Evolutionary conservation across 1,140 invertebrate species (phyloP), one percentile per base, ranked within the genome.

Genomic region (Zaprionus kolodkinae): DNA sequence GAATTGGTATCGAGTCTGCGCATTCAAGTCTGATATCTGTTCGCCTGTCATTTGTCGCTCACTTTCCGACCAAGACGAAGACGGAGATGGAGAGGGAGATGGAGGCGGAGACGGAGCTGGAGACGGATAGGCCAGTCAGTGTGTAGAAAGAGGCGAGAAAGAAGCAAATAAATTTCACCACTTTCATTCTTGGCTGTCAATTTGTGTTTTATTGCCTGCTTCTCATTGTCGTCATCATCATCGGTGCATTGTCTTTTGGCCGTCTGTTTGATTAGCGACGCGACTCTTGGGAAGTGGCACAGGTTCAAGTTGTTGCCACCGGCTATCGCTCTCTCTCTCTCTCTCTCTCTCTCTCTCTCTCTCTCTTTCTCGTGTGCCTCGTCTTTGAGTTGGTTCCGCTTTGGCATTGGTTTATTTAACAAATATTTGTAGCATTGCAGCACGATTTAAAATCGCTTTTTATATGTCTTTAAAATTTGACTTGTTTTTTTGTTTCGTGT

Each of bases 141-240:
- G 11, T 11, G 13, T 10, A 43, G 45, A 64, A 61, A 72, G 52
- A 64, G 70, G 33, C 33, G 48, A 45, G 40, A 45, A 66, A 72
- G 60, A 76, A 64, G 74, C 64, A 78, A 66, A 79, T 76, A 77
- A 81, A 79, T 81, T 81, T 81, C 79, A 81, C 79, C 76, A 81
- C 79, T 81, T 81, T 81, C 76, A 81, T 81, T 81, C 79, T 81
- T 81, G 78, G 62, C 72, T 81, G 76, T 79, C 79, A 70, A 81
- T 81, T 81, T 81, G 63, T 79, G 65, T 78, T 80, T 80, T 79
- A 77, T 79, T 73, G 69, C 75, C 64, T 27, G 54, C 68, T 68
- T 76, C 72, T 62, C 72, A 74, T 79, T 79, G 77, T 65, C 76
- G 72, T 75, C 76, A 75, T 75, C 76, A 75, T 75, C 76, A 71